phyloP scores from a whole-genome alignment of 2,888 invertebrate genomes.

The Zaprionus lineosus region DNA sequence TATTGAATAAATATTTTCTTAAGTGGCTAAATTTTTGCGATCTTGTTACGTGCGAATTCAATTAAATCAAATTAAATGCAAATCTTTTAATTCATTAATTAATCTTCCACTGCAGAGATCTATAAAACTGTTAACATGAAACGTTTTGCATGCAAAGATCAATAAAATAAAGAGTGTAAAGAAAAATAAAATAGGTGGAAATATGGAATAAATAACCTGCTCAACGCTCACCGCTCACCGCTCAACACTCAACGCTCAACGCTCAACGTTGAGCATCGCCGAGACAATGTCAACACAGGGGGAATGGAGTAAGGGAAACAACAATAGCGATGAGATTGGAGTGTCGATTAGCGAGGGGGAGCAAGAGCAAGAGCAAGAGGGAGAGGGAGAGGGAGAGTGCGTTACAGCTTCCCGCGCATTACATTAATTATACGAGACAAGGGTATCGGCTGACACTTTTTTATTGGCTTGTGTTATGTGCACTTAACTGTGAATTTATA shows the following conservation, averaged over 20 bases:
- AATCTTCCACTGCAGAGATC: constrained; percentile 13
- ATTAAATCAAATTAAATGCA: constrained; percentile 26
- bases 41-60: background rate
- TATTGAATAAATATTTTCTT: constrained; percentile 18
- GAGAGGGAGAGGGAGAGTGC: background rate
- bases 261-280: background rate
- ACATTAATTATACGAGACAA: constrained; percentile 5
- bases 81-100: constrained; percentile 18
- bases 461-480: constrained; percentile 14
- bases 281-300: constrained; percentile 17
- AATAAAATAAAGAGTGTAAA: constrained; percentile 22
- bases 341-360: too few species aligned
- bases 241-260: too few species aligned
- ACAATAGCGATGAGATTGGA: too few species aligned
- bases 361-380: constrained; percentile 1
- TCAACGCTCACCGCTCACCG: too few species aligned
- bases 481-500: constrained; percentile 43
- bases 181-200: constrained; percentile 2
- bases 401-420: constrained; percentile 20
- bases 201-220: constrained; percentile 24
- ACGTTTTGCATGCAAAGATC: constrained; percentile 48
- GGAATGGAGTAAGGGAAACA: background rate
- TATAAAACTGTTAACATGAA: constrained; percentile 43
- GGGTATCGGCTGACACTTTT: constrained; percentile 26
- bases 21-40: constrained; percentile 20